Percentiles rank a stretch among this genome's conserved stretches.
Evolutionary conservation across 1,140 invertebrate genomes (phyloP).

Genomic region (Paracyclopina nana): DNA sequence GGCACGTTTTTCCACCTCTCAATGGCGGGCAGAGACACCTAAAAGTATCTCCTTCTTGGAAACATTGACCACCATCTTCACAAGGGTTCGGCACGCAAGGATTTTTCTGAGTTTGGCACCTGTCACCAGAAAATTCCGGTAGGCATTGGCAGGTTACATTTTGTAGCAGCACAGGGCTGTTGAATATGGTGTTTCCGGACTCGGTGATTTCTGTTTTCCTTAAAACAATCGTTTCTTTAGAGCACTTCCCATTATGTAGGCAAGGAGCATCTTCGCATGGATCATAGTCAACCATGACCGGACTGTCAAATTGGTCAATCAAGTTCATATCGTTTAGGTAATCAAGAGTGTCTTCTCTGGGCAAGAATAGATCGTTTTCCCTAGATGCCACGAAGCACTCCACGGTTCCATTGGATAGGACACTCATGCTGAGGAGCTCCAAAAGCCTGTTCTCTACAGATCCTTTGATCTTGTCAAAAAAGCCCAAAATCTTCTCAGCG

Average conservation of each 20-base stretch:
- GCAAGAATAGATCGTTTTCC: slow-evolving; percentile 3
- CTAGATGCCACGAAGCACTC: not conserved
- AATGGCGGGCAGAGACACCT: slow-evolving; percentile 52
- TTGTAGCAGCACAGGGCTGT: slow-evolving; percentile 50
- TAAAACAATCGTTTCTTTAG: slow-evolving; percentile 43
- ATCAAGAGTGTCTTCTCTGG: not conserved
- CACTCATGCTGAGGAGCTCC: not conserved
- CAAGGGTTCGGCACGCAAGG: slow-evolving; percentile 80
- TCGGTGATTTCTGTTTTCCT: slow-evolving; percentile 43
- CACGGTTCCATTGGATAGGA: not conserved
- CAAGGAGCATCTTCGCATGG: slow-evolving; percentile 25
- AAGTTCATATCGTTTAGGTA: not conserved
- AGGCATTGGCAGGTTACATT: slow-evolving; percentile 56
- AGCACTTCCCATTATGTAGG: slow-evolving; percentile 35
- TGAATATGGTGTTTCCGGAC: slow-evolving; percentile 52
- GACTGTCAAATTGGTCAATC: too few relatives aligned
- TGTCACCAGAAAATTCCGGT: slow-evolving; percentile 49
- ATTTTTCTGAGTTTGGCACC: slow-evolving; percentile 63
- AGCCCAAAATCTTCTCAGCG: not conserved
- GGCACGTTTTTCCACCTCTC: slow-evolving; percentile 59
- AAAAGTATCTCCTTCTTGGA: slow-evolving; percentile 53
- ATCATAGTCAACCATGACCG: slow-evolving; percentile 20
- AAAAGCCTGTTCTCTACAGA: not conserved
- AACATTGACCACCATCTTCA: slow-evolving; percentile 50
- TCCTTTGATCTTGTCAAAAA: not conserved